Evolutionary conservation across 2,888 invertebrate genomes (phyloP).

Genomic region (Meta bourneti): DNA sequence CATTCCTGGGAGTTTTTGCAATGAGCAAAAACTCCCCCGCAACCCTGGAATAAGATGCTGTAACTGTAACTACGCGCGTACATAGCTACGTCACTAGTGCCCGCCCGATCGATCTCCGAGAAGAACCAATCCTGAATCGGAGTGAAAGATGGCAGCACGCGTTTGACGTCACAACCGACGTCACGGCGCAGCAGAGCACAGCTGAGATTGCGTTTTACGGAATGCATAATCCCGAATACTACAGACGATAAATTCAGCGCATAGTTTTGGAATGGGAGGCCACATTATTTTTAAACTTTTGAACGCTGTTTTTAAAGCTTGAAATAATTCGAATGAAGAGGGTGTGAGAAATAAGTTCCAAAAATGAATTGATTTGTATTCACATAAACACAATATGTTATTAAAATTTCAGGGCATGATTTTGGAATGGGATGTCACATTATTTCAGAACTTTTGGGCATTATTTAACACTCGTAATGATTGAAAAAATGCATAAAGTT

Average conservation of each 20-base stretch:
- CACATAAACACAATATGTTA: too few relatives aligned
- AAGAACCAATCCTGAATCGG: conserved; percentile 48
- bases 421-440: too few relatives aligned
- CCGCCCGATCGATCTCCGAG: conserved; percentile 49
- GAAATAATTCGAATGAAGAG: too few relatives aligned
- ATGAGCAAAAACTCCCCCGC: conserved; percentile 56
- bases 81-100: conserved; percentile 40
- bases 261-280: neutral
- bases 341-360: too few relatives aligned
- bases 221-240: conserved; percentile 52
- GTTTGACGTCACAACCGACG: conserved; percentile 62
- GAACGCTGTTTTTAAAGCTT: too few relatives aligned
- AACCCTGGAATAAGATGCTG: conserved; percentile 11
- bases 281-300: too few relatives aligned
- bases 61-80: conserved; percentile 51
- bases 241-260: neutral
- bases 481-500: too few relatives aligned
- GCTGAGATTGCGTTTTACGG: conserved; percentile 67
- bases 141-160: conserved; percentile 48
- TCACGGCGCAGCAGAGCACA: conserved; percentile 53
- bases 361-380: too few relatives aligned
- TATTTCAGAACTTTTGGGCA: too few relatives aligned
- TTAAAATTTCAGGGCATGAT: too few relatives aligned
- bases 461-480: too few relatives aligned
- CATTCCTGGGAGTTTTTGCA: conserved; percentile 25